Conservation (phyloP, 2,113 vertebrate species). For the Perca fluviatilis region DNA sequence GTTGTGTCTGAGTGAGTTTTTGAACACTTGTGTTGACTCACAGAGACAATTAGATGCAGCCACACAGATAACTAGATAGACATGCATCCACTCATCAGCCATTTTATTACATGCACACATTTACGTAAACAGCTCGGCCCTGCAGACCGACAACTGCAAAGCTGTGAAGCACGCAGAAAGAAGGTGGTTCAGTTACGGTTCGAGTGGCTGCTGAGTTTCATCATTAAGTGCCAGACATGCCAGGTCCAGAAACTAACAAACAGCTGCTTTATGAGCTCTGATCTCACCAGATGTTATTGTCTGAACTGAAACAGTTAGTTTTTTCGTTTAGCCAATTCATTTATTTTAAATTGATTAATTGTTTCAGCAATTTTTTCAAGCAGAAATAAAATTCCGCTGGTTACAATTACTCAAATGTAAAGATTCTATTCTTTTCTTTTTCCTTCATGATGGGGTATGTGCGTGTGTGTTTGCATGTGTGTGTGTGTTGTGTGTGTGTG, state of each 20-base stretch:
- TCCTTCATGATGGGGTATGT: no score
- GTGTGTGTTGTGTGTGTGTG: no score
- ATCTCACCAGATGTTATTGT: not conserved
- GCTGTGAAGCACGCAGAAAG: constrained; percentile 14
- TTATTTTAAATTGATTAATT: not conserved
- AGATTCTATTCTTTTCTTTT: no score
- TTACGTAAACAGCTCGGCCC: constrained; percentile 4
- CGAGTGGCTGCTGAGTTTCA: not conserved
- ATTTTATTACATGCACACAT: constrained; percentile 22
- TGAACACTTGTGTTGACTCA: constrained; percentile 24
- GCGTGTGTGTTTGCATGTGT: no score
- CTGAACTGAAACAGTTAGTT: not conserved
- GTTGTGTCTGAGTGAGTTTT: constrained; percentile 41
- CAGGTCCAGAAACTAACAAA: not conserved
- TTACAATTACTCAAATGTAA: not conserved
- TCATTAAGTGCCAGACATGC: not conserved
- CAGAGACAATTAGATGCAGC: constrained; percentile 27
- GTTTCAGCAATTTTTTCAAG: no score
- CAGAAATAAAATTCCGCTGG: not conserved
- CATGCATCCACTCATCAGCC: constrained; percentile 25
- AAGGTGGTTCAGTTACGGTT: constrained; percentile 3
- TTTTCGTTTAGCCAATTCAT: no score
- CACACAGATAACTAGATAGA: constrained; percentile 39
- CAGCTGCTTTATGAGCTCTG: constrained; percentile 5
- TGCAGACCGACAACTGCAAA: constrained; percentile 6